Base-by-base conservation (phyloP, 2,888 invertebrate genomes). In the Itoplectis maculator region DNA sequence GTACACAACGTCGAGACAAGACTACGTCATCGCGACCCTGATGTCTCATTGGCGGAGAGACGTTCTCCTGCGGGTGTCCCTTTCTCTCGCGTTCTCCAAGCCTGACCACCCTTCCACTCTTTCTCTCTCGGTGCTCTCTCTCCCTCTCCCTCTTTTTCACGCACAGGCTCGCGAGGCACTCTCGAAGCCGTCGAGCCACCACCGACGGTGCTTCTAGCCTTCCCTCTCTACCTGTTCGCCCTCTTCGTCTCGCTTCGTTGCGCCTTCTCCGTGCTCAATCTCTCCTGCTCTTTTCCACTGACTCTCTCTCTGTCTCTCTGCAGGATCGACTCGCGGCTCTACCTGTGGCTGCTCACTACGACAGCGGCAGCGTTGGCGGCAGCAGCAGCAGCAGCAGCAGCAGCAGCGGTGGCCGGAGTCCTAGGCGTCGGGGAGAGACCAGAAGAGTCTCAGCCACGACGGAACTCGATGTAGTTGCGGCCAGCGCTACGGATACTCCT, bases 21-120 rank as follows among this genome's bases (percentile, higher is more conserved):
- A 89, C 88, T 87, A 90, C 91, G 91, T 91, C 91, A 90, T 88
- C 88, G 82, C 83, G 86, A 83, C 83, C 85, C 88, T 86, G 89
- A 79, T 85, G 81, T 87, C 88, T 88, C 88, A 91, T 91, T 92
- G 91, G 91, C 83, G 79, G 82, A 84, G 84, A 84, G 81, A 84
- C 82, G 73, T 85, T 85, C 85, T 83, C 82, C 78, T 76, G 76
- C 78, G 82, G 70, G 76, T 81, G 81, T 86, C 82, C 75, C 81
- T 74, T 63, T 74, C 66, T 73, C 70, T 47, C 45, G 56, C 69
- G 47, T 37, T 73, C 7, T 54, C 15, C 42, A 20, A n/a, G 56
- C 59, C 76, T 29, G 42, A 66, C 66, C 51, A 76, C 47, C 51
- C 63, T 76, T 84, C 85, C 86, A 88, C 87, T 85, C 80, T 81